A percentile compares a stretch with the other conserved stretches of the same genome.
These are phyloP conservation scores for Pogonophryne albipinna DNA, from an alignment of 2,797 vertebrate species.

Conservation along the genomic window DNA sequence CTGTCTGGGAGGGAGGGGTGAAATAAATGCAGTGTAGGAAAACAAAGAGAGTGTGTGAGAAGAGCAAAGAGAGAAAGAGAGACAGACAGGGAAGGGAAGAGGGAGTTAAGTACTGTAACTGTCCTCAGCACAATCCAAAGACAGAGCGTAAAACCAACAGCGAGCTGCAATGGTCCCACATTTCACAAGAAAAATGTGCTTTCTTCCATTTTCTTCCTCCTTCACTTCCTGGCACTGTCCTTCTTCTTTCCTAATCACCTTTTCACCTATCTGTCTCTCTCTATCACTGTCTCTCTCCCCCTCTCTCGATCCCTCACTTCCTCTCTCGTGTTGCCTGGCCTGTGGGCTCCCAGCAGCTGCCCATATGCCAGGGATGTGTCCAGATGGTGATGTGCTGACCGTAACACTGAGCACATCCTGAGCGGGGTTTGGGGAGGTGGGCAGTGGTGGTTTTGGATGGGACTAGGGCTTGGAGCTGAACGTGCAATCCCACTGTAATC, in stretches of 20 bases:
- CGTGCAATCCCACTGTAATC: slow-evolving; percentile 80
- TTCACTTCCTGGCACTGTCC: slow-evolving; percentile 17
- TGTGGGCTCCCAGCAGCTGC: slow-evolving; percentile 71
- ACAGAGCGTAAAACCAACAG: slow-evolving; percentile 31
- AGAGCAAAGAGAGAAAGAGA: slow-evolving; percentile 19
- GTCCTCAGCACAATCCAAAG: slow-evolving; percentile 47
- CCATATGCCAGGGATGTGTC: slow-evolving; percentile 86
- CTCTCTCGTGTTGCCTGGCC: slow-evolving; percentile 52
- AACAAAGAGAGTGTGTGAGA: slow-evolving; percentile 46
- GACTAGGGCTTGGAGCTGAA: slow-evolving; percentile 55
- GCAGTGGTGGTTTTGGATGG: slow-evolving; percentile 42
- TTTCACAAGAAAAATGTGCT: neutral
- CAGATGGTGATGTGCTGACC: slow-evolving; percentile 86
- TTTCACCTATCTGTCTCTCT: slow-evolving; percentile 33
- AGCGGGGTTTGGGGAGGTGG: slow-evolving; percentile 47
- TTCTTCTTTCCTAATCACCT: slow-evolving; percentile 23
- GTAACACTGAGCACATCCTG: slow-evolving; percentile 79
- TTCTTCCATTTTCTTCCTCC: slow-evolving; percentile 6
- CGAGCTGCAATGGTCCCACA: slow-evolving; percentile 22
- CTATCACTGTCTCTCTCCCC: slow-evolving; percentile 1
- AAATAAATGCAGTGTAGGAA: slow-evolving; percentile 53
- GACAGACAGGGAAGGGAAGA: slow-evolving; percentile 3
- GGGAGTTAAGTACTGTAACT: slow-evolving; percentile 43
- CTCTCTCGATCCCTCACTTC: slow-evolving; percentile 18
- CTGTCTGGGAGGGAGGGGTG: slow-evolving; percentile 65